These are phyloP conservation scores for Acanthopagrus latus DNA, from an alignment of 2,797 vertebrate genomes.

Conservation along the genomic window DNA sequence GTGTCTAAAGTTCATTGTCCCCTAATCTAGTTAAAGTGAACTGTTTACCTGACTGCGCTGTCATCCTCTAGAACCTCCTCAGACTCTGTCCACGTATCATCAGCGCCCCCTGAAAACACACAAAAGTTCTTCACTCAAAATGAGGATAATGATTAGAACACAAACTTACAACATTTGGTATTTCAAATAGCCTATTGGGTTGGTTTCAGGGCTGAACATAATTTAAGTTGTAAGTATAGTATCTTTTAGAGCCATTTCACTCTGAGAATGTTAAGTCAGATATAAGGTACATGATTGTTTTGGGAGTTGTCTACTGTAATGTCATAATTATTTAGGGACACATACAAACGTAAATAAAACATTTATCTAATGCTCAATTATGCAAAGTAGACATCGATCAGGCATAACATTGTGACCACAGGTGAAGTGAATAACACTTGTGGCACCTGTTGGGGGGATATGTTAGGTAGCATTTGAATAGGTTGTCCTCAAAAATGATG, in stretches of 20 bases:
- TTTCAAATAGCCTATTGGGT: not conserved
- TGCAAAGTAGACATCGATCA: no score
- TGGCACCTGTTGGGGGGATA: no score
- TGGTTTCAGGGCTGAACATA: not conserved
- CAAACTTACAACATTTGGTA: not conserved
- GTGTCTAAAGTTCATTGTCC: not conserved
- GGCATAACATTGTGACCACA: no score
- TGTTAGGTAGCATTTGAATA: no score
- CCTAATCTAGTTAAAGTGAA: not conserved
- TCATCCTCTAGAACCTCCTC: slow-evolving; percentile 94
- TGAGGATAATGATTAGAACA: not conserved
- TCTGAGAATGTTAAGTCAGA: not conserved
- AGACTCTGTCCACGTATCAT: slow-evolving; percentile 91
- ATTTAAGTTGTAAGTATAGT: not conserved
- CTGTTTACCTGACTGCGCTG: slow-evolving; percentile 87
- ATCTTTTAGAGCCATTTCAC: not conserved
- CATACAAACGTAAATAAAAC: not conserved
- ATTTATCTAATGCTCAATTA: no score
- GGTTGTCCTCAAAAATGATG: no score
- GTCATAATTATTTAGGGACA: not conserved
- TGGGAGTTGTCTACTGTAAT: not conserved
- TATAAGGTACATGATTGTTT: not conserved
- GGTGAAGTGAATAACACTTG: no score
- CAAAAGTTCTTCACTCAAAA: not conserved
- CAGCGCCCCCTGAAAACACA: slow-evolving; percentile 88